Percentiles rank a stretch among this genome's conserved stretches.
phyloP scores from a whole-genome alignment of 1,140 invertebrate species.

The Drosophila subobscura region DNA sequence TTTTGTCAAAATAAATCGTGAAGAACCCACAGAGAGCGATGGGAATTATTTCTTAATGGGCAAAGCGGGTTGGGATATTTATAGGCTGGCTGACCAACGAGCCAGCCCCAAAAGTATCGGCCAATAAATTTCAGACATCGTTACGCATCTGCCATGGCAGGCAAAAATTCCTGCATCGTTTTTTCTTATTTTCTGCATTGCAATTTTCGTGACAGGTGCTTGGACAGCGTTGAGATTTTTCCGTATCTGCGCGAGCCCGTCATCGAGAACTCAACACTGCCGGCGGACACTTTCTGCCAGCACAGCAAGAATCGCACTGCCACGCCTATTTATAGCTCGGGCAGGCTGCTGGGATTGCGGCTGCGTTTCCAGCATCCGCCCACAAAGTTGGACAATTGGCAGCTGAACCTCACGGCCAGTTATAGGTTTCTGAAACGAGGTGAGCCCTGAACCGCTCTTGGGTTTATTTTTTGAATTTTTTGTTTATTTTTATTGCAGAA shows the following conservation, averaged over 20 bases:
- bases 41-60: constrained; percentile 60
- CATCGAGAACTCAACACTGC: constrained; percentile 75
- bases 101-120: constrained; percentile 69
- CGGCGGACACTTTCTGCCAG: constrained; percentile 77
- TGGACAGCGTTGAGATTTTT: constrained; percentile 81
- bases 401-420: constrained; percentile 65
- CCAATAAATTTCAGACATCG: constrained; percentile 80
- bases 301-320: constrained; percentile 59
- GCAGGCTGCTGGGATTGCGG: constrained; percentile 68
- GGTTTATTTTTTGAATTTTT: neutral
- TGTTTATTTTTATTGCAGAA: constrained; percentile 30
- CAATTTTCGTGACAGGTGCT: constrained; percentile 75
- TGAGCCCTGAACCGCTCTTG: constrained; percentile 21
- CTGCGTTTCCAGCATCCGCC: constrained; percentile 68
- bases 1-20: constrained; percentile 78
- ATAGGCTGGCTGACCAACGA: constrained; percentile 66
- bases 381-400: constrained; percentile 40
- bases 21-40: constrained; percentile 55
- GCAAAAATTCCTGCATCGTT: constrained; percentile 22
- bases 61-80: constrained; percentile 49
- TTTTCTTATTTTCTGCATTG: constrained; percentile 35
- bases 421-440: constrained; percentile 80
- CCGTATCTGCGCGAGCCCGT: constrained; percentile 79
- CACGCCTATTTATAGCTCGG: constrained; percentile 80
- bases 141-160: constrained; percentile 53